Base-by-base conservation (phyloP, 2,797 vertebrate genomes). In the Rhinophrynus dorsalis region DNA sequence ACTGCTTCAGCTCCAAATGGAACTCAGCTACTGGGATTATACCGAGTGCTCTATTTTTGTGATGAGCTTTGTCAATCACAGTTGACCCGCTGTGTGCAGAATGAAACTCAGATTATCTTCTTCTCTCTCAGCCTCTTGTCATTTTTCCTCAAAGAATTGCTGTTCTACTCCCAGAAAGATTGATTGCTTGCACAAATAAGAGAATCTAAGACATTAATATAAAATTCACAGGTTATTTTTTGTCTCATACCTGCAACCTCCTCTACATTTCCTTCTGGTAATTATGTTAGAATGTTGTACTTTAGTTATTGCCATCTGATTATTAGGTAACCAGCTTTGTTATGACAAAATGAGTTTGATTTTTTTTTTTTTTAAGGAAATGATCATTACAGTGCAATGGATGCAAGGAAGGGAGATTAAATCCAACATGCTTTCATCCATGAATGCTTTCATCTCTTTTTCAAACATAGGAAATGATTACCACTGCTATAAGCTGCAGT, bases 381-480 rank as follows among this genome's bases (percentile, higher is more conserved):
- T 87, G 81, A 92, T 92, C 92, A 89, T 89, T 91, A 86, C 84
- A 81, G 86, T 87, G 88, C 87, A 82, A 86, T 90, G 87, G 86
- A 91, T 91, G 90, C 90, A 89, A 90, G 89, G 83, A 84, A 88
- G 87, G 84, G 84, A 94, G 90, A 94, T 96, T 94, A 94, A 94
- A 95, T 95, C 90, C 91, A 91, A 94, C 88, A 94, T 92, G 90
- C 92, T 94, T 96, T 97, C 92, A 96, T 96, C 93, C 94, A 88
- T 92, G 92, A 93, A 89, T 85, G 90, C 94, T 97, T 96, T 98
- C 93, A 96, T 96, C 93, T 94, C 84, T 88, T 92, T 90, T 88
- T 88, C 92, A 92, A 93, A 95, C 91, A 92, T 88, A 92, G 85
- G 90, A 94, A 94, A 95, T 96, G 94, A 97, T 95, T 94, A 92